Base-by-base conservation (phyloP, 35 echinoderm and acorn worm genomes). In the Holothuria glaberrima region DNA sequence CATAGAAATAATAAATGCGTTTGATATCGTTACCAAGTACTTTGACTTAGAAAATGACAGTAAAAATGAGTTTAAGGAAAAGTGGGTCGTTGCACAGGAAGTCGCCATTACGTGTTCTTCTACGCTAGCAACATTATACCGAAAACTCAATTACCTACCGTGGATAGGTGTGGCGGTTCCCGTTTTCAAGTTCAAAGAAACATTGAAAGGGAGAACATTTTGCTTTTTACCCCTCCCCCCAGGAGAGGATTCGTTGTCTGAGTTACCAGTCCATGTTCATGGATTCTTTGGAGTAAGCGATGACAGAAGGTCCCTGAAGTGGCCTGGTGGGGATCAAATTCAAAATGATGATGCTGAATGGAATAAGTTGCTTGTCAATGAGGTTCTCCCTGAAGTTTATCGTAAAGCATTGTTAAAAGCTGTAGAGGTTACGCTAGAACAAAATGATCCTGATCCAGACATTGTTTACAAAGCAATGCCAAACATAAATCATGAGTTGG, bases 221-320 rank as follows among this genome's bases (percentile, higher is more conserved):
- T 98, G 96, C 46, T 98, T 94, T 71, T 88, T 98, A 1, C 96
- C 96, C 20, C 59, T 98, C 5, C 96, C 96, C 32, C 67, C 75
- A 9, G 80, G 88, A 45, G 89, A 90, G 10, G 83, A 90, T 18
- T 89, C 57, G 22, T 29, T 33, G 4, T 92, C 90, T 19, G 93
- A 90, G 20, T 89, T 98, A 71, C 95, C 95, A 14, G 92, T 98
- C 4, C 95, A 98, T 82, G 63, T 98, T 20, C 89, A 98, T 90
- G 95, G 92, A 14, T 94, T 88, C 69, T 98, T 98, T 90, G 95
- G 90, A 48, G 68, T 98, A 9, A 87, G 77, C n/a, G 87, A 91
- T 59, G 83, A 97, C 58, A 89, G 95, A 25, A 88, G 92, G 4
- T 71, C 75, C 31, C 50, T 98, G 21, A 94, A 94, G 71, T 94